phyloP scores from a whole-genome alignment of 2,888 invertebrate genomes.

The Acleris laterana region DNA sequence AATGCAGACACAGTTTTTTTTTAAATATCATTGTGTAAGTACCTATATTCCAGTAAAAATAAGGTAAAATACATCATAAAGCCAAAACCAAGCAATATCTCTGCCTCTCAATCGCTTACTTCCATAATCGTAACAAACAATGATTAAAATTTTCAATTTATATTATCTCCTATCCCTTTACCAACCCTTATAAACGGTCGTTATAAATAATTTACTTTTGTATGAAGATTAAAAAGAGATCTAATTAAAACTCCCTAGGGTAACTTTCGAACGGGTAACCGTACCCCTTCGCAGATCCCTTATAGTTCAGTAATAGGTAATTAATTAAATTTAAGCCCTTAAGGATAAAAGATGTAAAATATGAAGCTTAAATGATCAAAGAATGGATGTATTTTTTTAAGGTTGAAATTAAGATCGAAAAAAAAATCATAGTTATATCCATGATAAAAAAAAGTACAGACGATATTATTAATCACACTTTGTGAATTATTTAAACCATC shows the following conservation, averaged over 20 bases:
- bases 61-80: no score
- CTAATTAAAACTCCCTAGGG: constrained; percentile 30
- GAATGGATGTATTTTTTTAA: constrained; percentile 37
- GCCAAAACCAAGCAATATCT: no score
- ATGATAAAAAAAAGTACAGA: no score
- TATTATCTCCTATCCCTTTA: neutral
- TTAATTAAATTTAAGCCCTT: constrained; percentile 63
- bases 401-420: no score
- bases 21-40: no score
- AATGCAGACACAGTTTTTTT: no score
- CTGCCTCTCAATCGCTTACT: no score
- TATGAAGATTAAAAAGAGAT: constrained; percentile 36
- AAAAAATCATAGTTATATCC: no score
- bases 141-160: neutral
- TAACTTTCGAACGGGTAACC: constrained; percentile 20
- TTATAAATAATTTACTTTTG: constrained; percentile 29
- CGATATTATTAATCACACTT: no score
- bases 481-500: no score
- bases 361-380: constrained; percentile 52
- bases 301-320: constrained; percentile 59
- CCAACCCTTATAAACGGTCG: constrained; percentile 8
- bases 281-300: constrained; percentile 17
- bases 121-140: neutral
- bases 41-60: no score
- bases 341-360: constrained; percentile 52